A percentile compares a stretch with the other conserved stretches of the same genome.
Evolutionary conservation across 1,140 invertebrate genomes (phyloP).

Genomic region (Harpegnathos saltator): DNA sequence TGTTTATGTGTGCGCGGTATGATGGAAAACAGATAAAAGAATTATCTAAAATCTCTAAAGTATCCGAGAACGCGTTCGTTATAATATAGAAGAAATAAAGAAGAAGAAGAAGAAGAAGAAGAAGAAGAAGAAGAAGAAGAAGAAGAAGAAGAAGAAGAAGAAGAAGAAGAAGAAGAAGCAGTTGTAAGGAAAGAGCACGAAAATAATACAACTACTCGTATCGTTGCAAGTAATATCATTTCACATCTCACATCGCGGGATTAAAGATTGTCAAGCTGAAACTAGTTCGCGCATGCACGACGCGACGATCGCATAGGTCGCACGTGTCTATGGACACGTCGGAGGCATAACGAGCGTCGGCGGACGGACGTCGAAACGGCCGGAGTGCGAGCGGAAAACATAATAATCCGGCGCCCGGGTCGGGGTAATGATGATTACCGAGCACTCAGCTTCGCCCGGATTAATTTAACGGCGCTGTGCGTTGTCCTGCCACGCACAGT

Average conservation of each 20-base stretch:
- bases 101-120: too few species aligned
- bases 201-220: neutral
- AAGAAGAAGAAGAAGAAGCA: too few species aligned
- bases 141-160: too few species aligned
- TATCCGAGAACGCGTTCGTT: too few species aligned
- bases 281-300: neutral
- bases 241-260: too few species aligned
- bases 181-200: neutral
- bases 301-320: neutral
- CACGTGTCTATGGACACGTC: slow-evolving; percentile 7
- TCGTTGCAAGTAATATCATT: neutral
- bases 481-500: slow-evolving; percentile 40
- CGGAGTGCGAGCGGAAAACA: slow-evolving; percentile 66
- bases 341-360: slow-evolving; percentile 18
- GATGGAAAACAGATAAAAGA: too few species aligned
- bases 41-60: too few species aligned
- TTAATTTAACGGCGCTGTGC: slow-evolving; percentile 70
- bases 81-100: too few species aligned
- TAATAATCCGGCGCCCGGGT: slow-evolving; percentile 69
- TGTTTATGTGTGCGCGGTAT: too few species aligned
- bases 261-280: neutral
- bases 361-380: slow-evolving; percentile 43
- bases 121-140: too few species aligned
- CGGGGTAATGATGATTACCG: slow-evolving; percentile 75
- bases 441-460: slow-evolving; percentile 72